A percentile compares a stretch with the other conserved stretches of the same genome.
These are phyloP conservation scores for Molossus alvarezi DNA, from an alignment of 2,797 vertebrate genomes.

Conservation along the genomic window DNA sequence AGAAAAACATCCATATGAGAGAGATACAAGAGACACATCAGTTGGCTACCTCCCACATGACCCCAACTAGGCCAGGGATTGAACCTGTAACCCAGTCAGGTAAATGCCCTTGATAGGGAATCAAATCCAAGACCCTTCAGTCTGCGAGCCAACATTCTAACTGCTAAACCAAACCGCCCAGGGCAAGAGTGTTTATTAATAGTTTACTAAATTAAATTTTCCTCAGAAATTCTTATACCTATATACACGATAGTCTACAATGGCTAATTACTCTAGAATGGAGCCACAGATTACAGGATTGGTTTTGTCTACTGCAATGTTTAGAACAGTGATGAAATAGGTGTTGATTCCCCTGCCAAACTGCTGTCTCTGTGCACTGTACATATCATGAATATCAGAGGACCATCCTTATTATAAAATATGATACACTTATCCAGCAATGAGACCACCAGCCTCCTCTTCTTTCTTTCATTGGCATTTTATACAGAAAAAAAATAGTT, in stretches of 20 bases:
- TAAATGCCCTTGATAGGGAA: no score
- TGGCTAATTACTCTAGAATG: slow-evolving; percentile 80
- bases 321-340: slow-evolving; percentile 39
- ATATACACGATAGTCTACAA: slow-evolving; percentile 77
- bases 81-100: no score
- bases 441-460: not conserved
- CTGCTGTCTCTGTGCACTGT: not conserved
- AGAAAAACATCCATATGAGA: no score
- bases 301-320: slow-evolving; percentile 74
- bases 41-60: no score
- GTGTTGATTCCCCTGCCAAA: slow-evolving; percentile 41
- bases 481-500: slow-evolving; percentile 57
- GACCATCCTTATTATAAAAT: slow-evolving; percentile 40
- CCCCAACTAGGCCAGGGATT: no score
- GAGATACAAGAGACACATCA: no score
- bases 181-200: slow-evolving; percentile 51
- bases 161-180: no score
- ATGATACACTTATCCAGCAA: not conserved
- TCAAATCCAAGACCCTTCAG: no score
- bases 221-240: slow-evolving; percentile 81
- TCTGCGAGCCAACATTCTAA: no score
- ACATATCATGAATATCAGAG: slow-evolving; percentile 55
- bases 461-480: slow-evolving; percentile 57
- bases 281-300: slow-evolving; percentile 75
- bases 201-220: slow-evolving; percentile 88